These are phyloP conservation scores for Cabera pusaria DNA, from an alignment of 2,888 invertebrate genomes.

Conservation along the genomic window DNA sequence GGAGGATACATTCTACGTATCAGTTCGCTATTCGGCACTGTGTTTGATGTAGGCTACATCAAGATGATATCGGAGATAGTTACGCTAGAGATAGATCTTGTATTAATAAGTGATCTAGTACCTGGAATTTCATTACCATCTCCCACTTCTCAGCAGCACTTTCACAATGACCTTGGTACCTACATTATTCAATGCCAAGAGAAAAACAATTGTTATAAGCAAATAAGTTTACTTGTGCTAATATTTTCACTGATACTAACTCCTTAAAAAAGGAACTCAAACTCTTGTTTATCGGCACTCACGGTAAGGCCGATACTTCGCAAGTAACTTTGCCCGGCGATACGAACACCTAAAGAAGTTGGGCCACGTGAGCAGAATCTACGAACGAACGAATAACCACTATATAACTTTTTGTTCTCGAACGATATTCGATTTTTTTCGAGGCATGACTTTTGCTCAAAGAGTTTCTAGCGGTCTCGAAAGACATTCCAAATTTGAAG, in stretches of 20 bases:
- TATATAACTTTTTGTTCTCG: conserved; percentile 36
- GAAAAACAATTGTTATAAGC: no score
- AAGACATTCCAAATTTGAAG: conserved; percentile 3
- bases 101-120: no score
- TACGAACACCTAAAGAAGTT: conserved; percentile 68
- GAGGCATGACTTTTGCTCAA: not conserved
- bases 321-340: conserved; percentile 60
- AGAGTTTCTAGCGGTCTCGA: not conserved
- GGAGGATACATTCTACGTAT: no score
- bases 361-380: conserved; percentile 62
- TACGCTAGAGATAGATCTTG: no score
- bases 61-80: no score
- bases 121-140: no score
- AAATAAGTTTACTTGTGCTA: conserved; percentile 6
- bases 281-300: conserved; percentile 20
- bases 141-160: no score
- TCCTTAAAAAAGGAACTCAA: conserved; percentile 17
- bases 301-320: conserved; percentile 47
- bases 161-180: no score
- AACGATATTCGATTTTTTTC: conserved; percentile 19
- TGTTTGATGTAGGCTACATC: no score
- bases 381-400: conserved; percentile 8
- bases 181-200: no score
- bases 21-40: no score
- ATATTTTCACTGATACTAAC: conserved; percentile 6